Base-by-base conservation (phyloP, 2,888 invertebrate genomes). In the Lymantria monacha region DNA sequence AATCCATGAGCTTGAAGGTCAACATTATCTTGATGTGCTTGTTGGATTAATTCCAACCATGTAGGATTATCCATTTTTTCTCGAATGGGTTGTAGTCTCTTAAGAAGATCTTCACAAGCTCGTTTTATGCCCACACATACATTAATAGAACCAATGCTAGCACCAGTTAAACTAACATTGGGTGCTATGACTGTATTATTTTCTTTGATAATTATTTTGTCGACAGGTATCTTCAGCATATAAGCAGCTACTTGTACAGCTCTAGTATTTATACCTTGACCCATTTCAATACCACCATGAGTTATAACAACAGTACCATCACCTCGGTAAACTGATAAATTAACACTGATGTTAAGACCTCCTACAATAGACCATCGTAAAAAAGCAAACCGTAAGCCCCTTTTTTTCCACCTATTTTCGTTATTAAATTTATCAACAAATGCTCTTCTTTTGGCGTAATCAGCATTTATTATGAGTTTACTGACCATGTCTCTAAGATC, bases 241-340 rank as follows among this genome's bases (percentile, higher is more conserved):
- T 56, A 53, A 15, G 62, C 63, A 15, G 57, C 57, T 42, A 95
- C 93, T 87, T 96, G 96, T 1, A 93, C 92, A 0, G 92, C 93
- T 91, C 95, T 96, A 0, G 95, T 96, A 59, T 96, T 94, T 46
- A 96, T 91, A 7, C 96, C 96, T 87, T 96, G 96, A 0, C 96
- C 96, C 76, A 93, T 92, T 85, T 95, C 95, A 48, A 93, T 82
- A 3, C 94, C 94, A 10, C 93, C 94, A 61, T 95, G 95, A 1
- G 92, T 83, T 12, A 96, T 85, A 0, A 92, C 87, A 0, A 96
- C 94, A 0, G 93, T 92, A 1, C 94, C 95, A 74, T 95, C 94
- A 0, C 91, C 87, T 37, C 93, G 93, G 70, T 93, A 95, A n/a
- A 96, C 92, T 2, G 93, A 91, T 11, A 95, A 81, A 48, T 89